Conservation (phyloP, 2,797 vertebrate species). For the Pelodytes ibericus region DNA sequence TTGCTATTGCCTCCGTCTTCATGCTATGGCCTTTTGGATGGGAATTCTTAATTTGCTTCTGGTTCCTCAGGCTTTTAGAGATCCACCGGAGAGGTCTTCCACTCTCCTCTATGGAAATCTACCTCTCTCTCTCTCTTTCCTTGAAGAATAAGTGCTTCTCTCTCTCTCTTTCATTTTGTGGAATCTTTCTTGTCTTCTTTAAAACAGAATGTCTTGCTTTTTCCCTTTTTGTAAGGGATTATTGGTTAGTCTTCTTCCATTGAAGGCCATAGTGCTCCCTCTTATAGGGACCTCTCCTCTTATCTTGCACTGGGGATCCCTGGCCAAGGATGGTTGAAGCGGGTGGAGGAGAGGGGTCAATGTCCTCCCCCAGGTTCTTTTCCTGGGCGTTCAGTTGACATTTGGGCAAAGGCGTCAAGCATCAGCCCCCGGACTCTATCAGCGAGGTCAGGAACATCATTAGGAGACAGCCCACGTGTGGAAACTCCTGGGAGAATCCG, state of each 20-base stretch:
- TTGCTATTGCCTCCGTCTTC: too few species aligned
- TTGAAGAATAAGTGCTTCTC: neutral
- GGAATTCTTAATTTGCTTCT: too few species aligned
- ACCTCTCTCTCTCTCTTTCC: neutral
- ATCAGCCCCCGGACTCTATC: slow-evolving; percentile 45
- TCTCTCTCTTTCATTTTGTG: neutral
- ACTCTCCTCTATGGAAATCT: neutral
- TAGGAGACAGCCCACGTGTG: slow-evolving; percentile 42
- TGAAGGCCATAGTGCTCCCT: slow-evolving; percentile 9
- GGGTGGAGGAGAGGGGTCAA: slow-evolving; percentile 27
- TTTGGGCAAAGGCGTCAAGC: slow-evolving; percentile 45
- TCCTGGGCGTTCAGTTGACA: slow-evolving; percentile 46
- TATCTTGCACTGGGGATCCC: slow-evolving; percentile 23
- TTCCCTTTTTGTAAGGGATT: neutral
- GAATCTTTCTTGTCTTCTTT: neutral
- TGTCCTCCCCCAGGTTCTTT: slow-evolving; percentile 49
- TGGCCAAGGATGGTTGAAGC: slow-evolving; percentile 18
- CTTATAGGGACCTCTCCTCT: neutral
- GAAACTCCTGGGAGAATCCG: slow-evolving; percentile 49
- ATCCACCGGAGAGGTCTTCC: too few species aligned
- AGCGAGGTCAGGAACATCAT: slow-evolving; percentile 52
- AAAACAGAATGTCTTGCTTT: neutral
- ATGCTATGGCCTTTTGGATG: too few species aligned
- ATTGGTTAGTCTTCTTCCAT: slow-evolving; percentile 2
- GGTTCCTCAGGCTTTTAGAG: too few species aligned